Conservation (phyloP, 2,888 invertebrate genomes). For the Caenorhabditis panamensis region DNA sequence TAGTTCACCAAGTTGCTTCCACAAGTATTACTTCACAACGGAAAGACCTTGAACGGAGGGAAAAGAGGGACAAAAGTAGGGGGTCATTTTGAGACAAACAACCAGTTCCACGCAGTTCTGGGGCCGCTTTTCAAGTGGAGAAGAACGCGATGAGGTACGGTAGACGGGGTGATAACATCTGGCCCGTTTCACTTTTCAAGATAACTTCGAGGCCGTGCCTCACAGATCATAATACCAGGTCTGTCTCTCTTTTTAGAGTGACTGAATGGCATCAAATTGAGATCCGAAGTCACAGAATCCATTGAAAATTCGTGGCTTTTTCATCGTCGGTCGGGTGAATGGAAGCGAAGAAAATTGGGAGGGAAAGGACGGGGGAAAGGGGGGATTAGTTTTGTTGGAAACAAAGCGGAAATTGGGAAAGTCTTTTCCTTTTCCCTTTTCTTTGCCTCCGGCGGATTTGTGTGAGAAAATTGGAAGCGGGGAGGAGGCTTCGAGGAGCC, state of each 20-base stretch:
- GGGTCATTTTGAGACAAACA: constrained; percentile 35
- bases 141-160: not conserved
- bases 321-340: not conserved
- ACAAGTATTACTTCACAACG: constrained; percentile 10
- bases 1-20: constrained; percentile 9
- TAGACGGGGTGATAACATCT: constrained; percentile 16
- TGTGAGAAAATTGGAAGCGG: constrained; percentile 29
- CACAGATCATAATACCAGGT: not conserved
- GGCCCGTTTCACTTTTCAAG: not conserved
- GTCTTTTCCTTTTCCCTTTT: constrained; percentile 11
- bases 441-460: constrained; percentile 13
- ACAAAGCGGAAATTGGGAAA: constrained; percentile 24
- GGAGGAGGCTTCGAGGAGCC: constrained; percentile 5
- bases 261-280: constrained; percentile 5
- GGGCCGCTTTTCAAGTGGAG: constrained; percentile 30
- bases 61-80: constrained; percentile 23
- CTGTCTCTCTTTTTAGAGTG: too few species aligned
- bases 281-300: not conserved
- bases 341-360: constrained; percentile 1
- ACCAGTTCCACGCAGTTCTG: constrained; percentile 11
- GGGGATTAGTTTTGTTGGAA: constrained; percentile 28
- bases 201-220: too few species aligned
- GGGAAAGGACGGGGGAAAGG: not conserved
- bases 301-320: constrained; percentile 6
- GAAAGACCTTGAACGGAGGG: constrained; percentile 46